Conservation (phyloP, 2,797 vertebrate genomes). For the Lagocephalus sceleratus region DNA sequence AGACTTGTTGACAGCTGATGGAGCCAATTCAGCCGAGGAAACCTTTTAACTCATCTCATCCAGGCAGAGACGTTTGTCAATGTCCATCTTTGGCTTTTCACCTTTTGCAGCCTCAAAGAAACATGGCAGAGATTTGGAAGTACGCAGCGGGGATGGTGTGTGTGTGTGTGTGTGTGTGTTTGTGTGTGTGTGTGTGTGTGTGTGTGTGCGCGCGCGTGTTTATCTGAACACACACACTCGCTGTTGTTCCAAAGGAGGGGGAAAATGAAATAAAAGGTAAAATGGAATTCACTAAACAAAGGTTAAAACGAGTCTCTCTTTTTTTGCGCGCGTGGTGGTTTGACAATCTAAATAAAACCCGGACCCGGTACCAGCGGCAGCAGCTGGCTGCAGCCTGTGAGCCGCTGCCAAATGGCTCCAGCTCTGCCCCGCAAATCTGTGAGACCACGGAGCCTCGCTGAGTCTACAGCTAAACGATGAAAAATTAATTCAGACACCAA, state of each 20-base stretch:
- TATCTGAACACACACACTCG: too few relatives aligned
- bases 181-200: too few relatives aligned
- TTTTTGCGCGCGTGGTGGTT: constrained; percentile 7
- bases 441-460: constrained; percentile 76
- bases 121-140: too few relatives aligned
- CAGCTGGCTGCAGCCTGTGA: constrained; percentile 75
- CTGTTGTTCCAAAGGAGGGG: too few relatives aligned
- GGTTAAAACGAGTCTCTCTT: too few relatives aligned
- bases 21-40: constrained; percentile 51
- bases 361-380: constrained; percentile 48
- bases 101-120: too few relatives aligned
- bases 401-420: constrained; percentile 68
- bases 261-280: too few relatives aligned
- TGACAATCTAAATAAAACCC: constrained; percentile 62
- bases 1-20: constrained; percentile 63
- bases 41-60: constrained; percentile 46
- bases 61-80: constrained; percentile 26
- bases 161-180: too few relatives aligned
- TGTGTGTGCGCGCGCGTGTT: too few relatives aligned
- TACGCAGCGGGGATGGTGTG: too few relatives aligned
- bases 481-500: constrained; percentile 86
- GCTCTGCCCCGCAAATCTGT: constrained; percentile 73
- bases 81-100: constrained; percentile 5
- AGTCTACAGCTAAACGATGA: constrained; percentile 78
- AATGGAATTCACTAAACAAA: too few relatives aligned